These are phyloP conservation scores for Micrasema minimum DNA, from an alignment of 1,140 invertebrate species.

Conservation along the genomic window DNA sequence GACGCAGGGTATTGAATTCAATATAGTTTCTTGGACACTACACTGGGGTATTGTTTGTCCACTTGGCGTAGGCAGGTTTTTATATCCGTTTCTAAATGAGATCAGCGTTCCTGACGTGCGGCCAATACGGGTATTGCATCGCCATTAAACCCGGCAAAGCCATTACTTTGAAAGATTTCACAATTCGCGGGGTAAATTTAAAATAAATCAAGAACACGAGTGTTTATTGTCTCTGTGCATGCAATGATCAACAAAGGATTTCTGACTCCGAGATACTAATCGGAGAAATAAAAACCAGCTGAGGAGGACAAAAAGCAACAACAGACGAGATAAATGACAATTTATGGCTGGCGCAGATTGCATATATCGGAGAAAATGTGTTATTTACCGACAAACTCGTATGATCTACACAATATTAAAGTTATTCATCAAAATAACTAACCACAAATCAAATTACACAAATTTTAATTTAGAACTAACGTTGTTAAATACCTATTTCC, in stretches of 20 bases:
- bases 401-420: no score
- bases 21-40: no score
- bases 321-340: constrained; percentile 25
- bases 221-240: constrained; percentile 27
- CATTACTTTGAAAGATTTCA: constrained; percentile 3
- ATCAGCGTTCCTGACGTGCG: no score
- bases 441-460: no score
- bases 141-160: neutral
- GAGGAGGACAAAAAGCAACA: constrained; percentile 25
- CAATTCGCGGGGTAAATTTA: constrained; percentile 11
- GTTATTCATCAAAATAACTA: constrained; percentile 5
- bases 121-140: neutral
- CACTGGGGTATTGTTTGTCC: no score
- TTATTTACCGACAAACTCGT: constrained; percentile 9
- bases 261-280: constrained; percentile 27
- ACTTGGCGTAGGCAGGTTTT: no score
- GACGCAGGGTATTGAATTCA: no score
- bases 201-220: constrained; percentile 11
- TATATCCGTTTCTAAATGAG: no score
- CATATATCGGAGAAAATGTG: constrained; percentile 32
- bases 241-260: constrained; percentile 29
- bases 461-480: no score
- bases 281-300: constrained; percentile 8
- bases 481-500: no score
- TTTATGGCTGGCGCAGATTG: constrained; percentile 28